Conservation (phyloP, 2,888 invertebrate species). For the Escarpia spicata region DNA sequence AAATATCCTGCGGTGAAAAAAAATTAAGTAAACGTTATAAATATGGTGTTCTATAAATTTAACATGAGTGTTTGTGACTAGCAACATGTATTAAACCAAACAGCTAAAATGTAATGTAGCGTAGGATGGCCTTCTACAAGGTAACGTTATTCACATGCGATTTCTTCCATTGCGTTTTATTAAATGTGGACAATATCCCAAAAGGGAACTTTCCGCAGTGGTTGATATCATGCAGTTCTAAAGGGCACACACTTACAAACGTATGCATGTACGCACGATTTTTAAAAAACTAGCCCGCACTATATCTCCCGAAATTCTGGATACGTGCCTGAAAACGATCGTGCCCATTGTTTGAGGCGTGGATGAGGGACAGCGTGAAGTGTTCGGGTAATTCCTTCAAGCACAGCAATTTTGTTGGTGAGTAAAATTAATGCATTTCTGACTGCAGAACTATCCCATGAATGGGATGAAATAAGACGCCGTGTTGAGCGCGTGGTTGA, state of each 20-base stretch:
- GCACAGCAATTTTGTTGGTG: no score
- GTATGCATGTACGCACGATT: neutral
- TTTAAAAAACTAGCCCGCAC: neutral
- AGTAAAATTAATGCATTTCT: no score
- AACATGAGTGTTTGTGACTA: neutral
- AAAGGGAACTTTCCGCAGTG: no score
- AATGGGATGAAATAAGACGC: no score
- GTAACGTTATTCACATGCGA: neutral
- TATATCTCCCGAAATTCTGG: neutral
- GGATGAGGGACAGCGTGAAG: no score
- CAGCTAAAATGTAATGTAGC: no score
- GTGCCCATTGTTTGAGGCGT: no score
- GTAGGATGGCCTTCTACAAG: no score
- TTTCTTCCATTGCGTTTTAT: neutral
- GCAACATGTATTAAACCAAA: neutral
- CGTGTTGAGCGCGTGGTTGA: no score
- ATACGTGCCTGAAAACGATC: neutral
- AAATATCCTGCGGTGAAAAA: neutral
- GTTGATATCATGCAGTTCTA: no score
- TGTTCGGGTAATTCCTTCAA: no score
- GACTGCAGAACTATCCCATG: no score
- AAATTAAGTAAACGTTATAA: neutral
- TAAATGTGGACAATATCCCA: neutral
- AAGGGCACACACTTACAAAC: neutral
- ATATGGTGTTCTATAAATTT: neutral